These are phyloP conservation scores for Ivindomyrus marchei DNA, from an alignment of 2,113 vertebrate species.

Conservation along the genomic window DNA sequence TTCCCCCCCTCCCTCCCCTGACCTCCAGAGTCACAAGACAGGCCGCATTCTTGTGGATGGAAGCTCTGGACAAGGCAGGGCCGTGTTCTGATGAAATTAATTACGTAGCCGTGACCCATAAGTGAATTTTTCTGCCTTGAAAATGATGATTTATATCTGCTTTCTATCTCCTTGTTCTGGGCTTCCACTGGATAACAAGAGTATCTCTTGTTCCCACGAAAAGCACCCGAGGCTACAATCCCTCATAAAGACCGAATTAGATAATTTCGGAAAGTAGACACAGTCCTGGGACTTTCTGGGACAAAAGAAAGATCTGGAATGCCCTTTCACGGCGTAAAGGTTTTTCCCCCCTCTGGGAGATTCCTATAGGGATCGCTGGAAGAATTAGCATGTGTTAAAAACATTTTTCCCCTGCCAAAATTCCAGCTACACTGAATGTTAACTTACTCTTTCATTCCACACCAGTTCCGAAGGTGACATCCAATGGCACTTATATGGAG, in stretches of 20 bases:
- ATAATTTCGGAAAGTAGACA: constrained; percentile 81
- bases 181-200: constrained; percentile 79
- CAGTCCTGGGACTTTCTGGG: constrained; percentile 70
- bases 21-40: constrained; percentile 83
- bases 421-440: constrained; percentile 4
- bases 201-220: constrained; percentile 76
- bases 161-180: constrained; percentile 78
- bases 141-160: constrained; percentile 96
- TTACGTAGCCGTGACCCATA: constrained; percentile 78
- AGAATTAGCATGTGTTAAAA: constrained; percentile 27
- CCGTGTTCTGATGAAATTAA: constrained; percentile 80
- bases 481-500: background rate
- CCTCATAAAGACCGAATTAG: constrained; percentile 83
- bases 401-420: constrained; percentile 2
- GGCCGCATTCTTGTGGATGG: constrained; percentile 80
- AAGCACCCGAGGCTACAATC: constrained; percentile 74
- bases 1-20: constrained; percentile 49
- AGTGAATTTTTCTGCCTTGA: constrained; percentile 74
- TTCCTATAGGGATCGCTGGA: constrained; percentile 28
- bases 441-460: constrained; percentile 12
- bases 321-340: constrained; percentile 18
- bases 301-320: constrained; percentile 42
- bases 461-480: constrained; percentile 12
- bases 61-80: constrained; percentile 76
- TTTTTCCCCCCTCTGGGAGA: constrained; percentile 22